phyloP scores from a whole-genome alignment of 2,113 vertebrate genomes.

The Campylorhamphus procurvoides region DNA sequence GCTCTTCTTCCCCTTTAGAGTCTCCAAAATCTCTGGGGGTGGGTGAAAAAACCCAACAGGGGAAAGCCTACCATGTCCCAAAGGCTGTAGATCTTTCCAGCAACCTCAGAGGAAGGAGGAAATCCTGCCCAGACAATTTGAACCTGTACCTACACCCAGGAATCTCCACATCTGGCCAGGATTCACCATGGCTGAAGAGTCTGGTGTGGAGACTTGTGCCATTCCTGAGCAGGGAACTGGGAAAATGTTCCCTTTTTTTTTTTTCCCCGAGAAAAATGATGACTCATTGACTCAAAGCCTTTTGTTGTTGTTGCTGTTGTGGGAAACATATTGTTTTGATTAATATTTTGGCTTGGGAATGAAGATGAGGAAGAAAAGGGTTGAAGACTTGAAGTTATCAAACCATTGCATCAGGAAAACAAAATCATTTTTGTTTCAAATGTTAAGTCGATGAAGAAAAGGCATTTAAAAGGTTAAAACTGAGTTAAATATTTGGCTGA shows the following conservation, averaged over 20 bases:
- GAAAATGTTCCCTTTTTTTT: background rate
- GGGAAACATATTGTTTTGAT: slow-evolving; percentile 2
- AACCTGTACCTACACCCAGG: background rate
- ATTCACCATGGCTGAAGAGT: background rate
- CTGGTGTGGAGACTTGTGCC: background rate
- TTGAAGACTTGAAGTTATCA: background rate
- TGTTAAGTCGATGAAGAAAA: background rate
- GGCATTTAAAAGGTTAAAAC: background rate
- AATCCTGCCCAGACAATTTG: background rate
- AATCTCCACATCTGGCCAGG: background rate
- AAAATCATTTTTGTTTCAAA: background rate
- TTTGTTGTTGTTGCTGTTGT: background rate
- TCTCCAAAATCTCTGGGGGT: background rate
- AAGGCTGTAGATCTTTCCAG: background rate
- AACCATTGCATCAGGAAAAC: background rate
- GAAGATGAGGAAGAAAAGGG: background rate
- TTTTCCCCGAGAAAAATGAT: background rate
- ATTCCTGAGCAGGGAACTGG: background rate
- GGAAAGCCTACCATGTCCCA: accelerated
- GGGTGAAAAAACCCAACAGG: background rate
- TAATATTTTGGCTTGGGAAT: slow-evolving; percentile 6
- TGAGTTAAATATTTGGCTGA: background rate
- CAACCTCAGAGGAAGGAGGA: background rate
- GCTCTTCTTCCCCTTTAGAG: accelerated
- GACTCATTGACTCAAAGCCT: too few species aligned